Evolutionary conservation across 2,113 vertebrate genomes (phyloP), one percentile per base, ranked within the genome.

Genomic region (Hippocampus mohnikei): DNA sequence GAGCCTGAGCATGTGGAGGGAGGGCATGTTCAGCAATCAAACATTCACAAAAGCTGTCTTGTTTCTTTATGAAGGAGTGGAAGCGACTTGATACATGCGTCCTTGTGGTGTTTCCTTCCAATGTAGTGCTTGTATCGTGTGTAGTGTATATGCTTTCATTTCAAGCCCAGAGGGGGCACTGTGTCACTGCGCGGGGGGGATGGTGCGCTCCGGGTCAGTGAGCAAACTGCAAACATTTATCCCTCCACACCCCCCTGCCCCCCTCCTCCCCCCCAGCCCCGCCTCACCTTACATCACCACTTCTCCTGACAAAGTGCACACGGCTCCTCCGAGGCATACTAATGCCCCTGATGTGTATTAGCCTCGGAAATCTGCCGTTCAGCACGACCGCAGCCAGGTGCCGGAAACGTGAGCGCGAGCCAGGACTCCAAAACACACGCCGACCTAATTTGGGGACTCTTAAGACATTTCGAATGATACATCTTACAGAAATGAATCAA

Each of bases 131-230:
- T 52, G 18, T 33, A 67, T 59, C 72, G 33, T 64, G 25, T 80
- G 50, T 68, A 66, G 37, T 63, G 62, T 23, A 15, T 46, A 16
- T 65, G 40, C 61, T 75, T 71, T 79, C 65, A 75, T 82, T 73
- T 74, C 40, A 71, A 70, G 75, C 84, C 90, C 87, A 84, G 84
- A 91, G 88, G 78, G 87, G 87, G 88, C 90, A 88, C 80, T 90
- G 84, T 88, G 81, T 84, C 69, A 13, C 90, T 85, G 70, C 71
- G 71, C 6, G 29, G 29, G 77, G 76, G 63, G 27, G 50, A 13
- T 68, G 29, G 37, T 41, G 12, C 53, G 68, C 81, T 73, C 72
- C 71, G 37, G 85, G 85, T 88, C 75, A 82, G 85, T 59, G 79
- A 29, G 69, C 70, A 75, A 76, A 74, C 78, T 70, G 81, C 81